Evolutionary conservation across 1,140 invertebrate genomes (phyloP), one percentile per base, ranked within the genome.

Genomic region (Drosophila malerkotliana): DNA sequence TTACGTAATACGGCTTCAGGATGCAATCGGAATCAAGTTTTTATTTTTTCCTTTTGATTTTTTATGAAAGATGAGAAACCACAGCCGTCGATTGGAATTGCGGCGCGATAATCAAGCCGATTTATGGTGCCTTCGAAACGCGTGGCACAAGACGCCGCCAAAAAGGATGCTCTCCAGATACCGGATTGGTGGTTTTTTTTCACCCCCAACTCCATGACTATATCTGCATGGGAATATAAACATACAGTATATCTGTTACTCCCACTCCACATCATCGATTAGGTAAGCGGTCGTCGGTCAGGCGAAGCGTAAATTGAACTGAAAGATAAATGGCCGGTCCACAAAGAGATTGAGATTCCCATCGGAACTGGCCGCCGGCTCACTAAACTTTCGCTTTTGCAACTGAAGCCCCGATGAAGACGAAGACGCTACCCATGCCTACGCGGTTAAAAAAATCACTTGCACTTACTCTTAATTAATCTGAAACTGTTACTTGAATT

Each of bases 91-190:
- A 81, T 81, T 81, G 44, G 51, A 71, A 61, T 54, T 67, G 69
- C 54, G 77, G 60, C 30, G 69, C 71, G 83, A 85, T 85, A 85
- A 87, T 82, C 82, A 82, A 87, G 71, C 61, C 83, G 66, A 87
- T 87, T 87, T 88, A 87, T 82, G 75, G 82, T 44, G 44, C 64
- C 83, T 39, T 59, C 72, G 51, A 72, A 72, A 76, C 79, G 78
- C 83, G 83, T 87, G 82, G 74, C 78, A 66, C 79, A 57, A 30
- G 30, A 66, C 34, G 34, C 34, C 34, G 55, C 37, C 48, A 48
- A 63, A 57, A 88, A 79, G 83, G 83, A 87, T 88, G 83, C 67
- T 49, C 60, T 28, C 49, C 49, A 15, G 39, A 44, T 32, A 74
- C 59, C 80, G 51, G 67, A 72, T 72, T 58, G 5, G 6, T 6